Evolutionary conservation across 2,113 vertebrate genomes (phyloP).

Genomic region (Scalopus aquaticus): DNA sequence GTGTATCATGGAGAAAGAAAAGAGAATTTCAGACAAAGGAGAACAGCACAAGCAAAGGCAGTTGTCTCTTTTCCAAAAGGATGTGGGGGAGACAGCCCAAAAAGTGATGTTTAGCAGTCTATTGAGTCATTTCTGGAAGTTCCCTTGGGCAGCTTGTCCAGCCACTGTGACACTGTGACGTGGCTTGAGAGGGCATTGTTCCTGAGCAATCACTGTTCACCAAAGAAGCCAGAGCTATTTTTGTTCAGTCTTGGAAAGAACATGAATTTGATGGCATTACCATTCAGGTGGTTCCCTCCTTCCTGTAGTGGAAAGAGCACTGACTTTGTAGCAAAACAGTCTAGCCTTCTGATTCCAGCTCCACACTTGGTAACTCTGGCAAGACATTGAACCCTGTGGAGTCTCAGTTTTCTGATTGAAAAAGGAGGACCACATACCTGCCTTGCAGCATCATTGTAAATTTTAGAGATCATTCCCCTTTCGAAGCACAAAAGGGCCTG

Average conservation of each 20-base stretch:
- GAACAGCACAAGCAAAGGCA: not conserved
- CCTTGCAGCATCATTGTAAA: not conserved
- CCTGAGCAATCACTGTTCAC: not conserved
- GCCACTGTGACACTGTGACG: not conserved
- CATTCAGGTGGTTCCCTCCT: not conserved
- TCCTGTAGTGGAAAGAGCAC: not conserved
- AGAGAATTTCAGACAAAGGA: not conserved
- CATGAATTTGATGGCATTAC: not conserved
- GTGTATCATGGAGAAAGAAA: not conserved
- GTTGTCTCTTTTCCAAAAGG: not conserved
- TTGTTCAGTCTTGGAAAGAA: not conserved
- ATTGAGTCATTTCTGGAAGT: not conserved
- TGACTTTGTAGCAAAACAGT: not conserved
- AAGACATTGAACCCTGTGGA: not conserved
- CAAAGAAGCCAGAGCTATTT: slow-evolving; percentile 21
- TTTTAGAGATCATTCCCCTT: not conserved
- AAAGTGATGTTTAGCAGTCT: no score
- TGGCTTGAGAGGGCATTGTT: not conserved
- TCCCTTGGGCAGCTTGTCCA: not conserved
- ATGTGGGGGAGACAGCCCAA: not conserved
- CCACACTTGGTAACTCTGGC: not conserved
- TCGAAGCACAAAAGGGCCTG: not conserved
- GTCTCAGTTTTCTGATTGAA: not conserved
- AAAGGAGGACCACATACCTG: not conserved
- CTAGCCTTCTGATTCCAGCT: not conserved